A percentile compares a stretch with the other conserved stretches of the same genome.
These are phyloP conservation scores for Arothron firmamentum DNA, from an alignment of 2,113 vertebrate genomes.

Conservation along the genomic window DNA sequence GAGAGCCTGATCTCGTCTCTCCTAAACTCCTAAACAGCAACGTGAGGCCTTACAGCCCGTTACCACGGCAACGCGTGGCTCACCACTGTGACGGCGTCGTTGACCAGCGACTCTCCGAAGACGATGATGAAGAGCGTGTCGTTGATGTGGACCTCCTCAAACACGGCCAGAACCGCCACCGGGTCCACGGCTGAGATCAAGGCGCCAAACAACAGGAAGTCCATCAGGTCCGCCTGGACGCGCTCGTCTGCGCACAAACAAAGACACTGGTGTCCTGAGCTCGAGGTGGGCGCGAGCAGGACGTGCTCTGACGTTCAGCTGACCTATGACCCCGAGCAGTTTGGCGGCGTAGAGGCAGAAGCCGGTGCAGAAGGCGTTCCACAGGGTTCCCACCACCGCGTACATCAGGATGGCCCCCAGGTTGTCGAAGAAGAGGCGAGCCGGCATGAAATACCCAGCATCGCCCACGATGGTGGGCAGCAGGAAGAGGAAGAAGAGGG, in stretches of 20 bases:
- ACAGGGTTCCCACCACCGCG: slow-evolving; percentile 90
- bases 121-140: slow-evolving; percentile 97
- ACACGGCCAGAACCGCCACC: slow-evolving; percentile 90
- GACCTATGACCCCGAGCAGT: slow-evolving; percentile 64
- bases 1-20: slow-evolving; percentile 20
- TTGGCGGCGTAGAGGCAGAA: slow-evolving; percentile 82
- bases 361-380: slow-evolving; percentile 93
- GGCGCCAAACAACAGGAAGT: slow-evolving; percentile 93
- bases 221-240: slow-evolving; percentile 87
- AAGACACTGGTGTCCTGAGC: no score
- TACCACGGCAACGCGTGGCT: slow-evolving; percentile 48
- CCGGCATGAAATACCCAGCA: slow-evolving; percentile 96
- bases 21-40: slow-evolving; percentile 12
- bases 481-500: slow-evolving; percentile 96
- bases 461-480: slow-evolving; percentile 93
- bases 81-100: slow-evolving; percentile 97
- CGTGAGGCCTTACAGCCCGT: neutral
- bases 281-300: neutral
- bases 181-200: slow-evolving; percentile 95
- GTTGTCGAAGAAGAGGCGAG: slow-evolving; percentile 94
- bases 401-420: slow-evolving; percentile 92
- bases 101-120: slow-evolving; percentile 93
- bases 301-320: slow-evolving; percentile 11
- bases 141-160: slow-evolving; percentile 94
- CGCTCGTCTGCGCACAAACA: slow-evolving; percentile 66